These are phyloP conservation scores for Furnarius figulus DNA, from an alignment of 2,113 vertebrate genomes.

Conservation along the genomic window DNA sequence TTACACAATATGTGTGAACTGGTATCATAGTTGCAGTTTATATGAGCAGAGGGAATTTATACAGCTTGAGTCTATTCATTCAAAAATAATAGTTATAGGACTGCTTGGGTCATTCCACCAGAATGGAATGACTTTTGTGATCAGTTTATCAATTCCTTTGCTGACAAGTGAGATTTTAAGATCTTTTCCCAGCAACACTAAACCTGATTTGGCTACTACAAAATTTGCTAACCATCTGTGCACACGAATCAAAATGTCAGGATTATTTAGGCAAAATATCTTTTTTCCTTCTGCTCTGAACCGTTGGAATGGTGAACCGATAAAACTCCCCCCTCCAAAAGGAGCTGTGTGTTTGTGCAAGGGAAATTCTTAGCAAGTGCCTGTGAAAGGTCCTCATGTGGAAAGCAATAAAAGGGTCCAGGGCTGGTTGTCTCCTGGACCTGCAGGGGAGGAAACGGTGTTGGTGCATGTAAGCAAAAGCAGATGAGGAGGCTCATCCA, in stretches of 20 bases:
- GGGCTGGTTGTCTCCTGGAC: neutral
- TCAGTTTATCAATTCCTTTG: slow-evolving; percentile 41
- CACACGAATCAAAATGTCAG: slow-evolving; percentile 24
- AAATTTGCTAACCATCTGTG: slow-evolving; percentile 51
- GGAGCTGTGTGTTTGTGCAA: neutral
- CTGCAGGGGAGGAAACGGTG: neutral
- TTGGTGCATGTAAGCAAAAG: neutral
- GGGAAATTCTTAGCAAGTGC: neutral
- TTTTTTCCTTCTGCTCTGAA: slow-evolving; percentile 20
- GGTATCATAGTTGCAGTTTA: neutral
- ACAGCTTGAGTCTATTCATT: slow-evolving; percentile 4
- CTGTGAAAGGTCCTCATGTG: neutral
- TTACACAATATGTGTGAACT: neutral
- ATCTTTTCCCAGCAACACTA: slow-evolving; percentile 33
- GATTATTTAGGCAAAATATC: slow-evolving; percentile 29
- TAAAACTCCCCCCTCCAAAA: slow-evolving; percentile 19
- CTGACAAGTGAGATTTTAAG: slow-evolving; percentile 35
- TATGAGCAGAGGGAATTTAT: slow-evolving; percentile 18
- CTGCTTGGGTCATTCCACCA: neutral
- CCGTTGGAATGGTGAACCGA: slow-evolving; percentile 17
- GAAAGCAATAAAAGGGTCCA: neutral
- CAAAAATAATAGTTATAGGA: slow-evolving; percentile 32
- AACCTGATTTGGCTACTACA: slow-evolving; percentile 49
- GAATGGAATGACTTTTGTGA: slow-evolving; percentile 33
- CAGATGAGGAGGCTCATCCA: neutral